Evolutionary conservation across 2,113 vertebrate species (phyloP), one percentile per base, ranked within the genome.

Genomic region (Xenopus tropicalis): DNA sequence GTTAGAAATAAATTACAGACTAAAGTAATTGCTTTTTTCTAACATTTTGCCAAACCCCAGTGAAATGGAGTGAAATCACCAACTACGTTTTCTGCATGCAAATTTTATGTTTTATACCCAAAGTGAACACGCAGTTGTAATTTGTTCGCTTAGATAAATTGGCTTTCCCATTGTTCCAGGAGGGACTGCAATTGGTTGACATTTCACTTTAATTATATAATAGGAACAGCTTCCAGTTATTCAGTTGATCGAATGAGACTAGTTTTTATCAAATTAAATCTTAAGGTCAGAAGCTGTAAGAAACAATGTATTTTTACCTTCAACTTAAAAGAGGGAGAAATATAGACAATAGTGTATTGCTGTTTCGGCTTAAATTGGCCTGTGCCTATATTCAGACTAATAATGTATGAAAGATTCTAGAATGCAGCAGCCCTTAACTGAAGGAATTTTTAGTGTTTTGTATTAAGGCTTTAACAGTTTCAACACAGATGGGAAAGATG

Each of bases 201-300:
- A 74, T 74, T 74, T 74, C 59, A 10, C 61, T 74, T 67, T 67
- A 74, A 74, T 74, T 74, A 61, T 74, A 25, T 74, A 67, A 67
- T 67, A 64, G 71, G 63, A 67, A 58, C 13, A 74, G 52, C 42
- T 74, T 23, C 24, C 24, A 67, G 37, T 67, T 74, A 67, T 74
- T 66, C 12, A 67, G 72, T 48, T 61, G 42, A 67, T 67, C 64
- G 67, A 67, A 67, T 74, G 43, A 61, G 42, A 59, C 64, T 21
- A 7, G 23, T 61, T 59, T 74, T 67, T 67, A 59, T 74, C 42
- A 67, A 67, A n/a, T 67, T 66, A 74, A 23, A 48, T 25, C 63
- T 74, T 74, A 66, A 74, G 71, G 71, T 74, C 29, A 73, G 16
- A 72, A 37, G 25, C 52, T 46, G 54, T 66, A 74, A 29, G 29